These are phyloP conservation scores for Anguilla japonica DNA, from an alignment of 2,113 vertebrate species.

Conservation along the genomic window DNA sequence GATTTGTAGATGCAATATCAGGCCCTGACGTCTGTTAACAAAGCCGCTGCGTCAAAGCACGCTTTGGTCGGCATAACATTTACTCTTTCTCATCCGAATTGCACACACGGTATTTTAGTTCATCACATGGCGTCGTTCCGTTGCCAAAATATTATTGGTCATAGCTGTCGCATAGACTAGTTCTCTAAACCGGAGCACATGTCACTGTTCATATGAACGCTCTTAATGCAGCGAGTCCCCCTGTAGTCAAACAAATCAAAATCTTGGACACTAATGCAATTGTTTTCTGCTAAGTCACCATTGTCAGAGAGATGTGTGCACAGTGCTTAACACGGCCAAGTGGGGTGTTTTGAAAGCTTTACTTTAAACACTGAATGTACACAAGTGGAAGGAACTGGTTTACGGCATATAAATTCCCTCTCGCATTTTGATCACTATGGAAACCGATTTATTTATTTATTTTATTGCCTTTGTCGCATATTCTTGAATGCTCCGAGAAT, in stretches of 20 bases:
- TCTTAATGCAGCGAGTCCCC: background rate
- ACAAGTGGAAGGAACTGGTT: constrained; percentile 1
- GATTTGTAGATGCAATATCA: constrained; percentile 16
- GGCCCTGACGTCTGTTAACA: constrained; percentile 29
- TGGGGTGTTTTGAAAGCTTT: constrained; percentile 17
- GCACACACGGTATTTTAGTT: constrained; percentile 55
- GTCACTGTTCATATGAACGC: constrained; percentile 17
- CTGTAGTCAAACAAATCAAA: too few species aligned
- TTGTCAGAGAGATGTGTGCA: constrained; percentile 4
- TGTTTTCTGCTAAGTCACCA: background rate
- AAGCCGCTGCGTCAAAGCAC: constrained; percentile 35
- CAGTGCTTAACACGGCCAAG: constrained; percentile 21
- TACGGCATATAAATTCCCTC: background rate
- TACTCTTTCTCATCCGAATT: constrained; percentile 39
- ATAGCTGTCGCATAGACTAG: background rate
- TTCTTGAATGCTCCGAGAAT: constrained; percentile 11
- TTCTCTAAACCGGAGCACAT: background rate
- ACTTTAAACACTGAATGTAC: constrained; percentile 24
- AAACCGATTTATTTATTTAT: background rate
- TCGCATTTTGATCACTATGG: too few species aligned
- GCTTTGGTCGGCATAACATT: constrained; percentile 49
- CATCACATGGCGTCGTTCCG: constrained; percentile 57
- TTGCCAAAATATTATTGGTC: constrained; percentile 61
- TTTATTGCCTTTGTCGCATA: constrained; percentile 7
- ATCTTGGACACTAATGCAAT: background rate